Percentiles rank a stretch among this genome's conserved stretches.
phyloP scores from a whole-genome alignment of 2,888 invertebrate species.

The Sepioteuthis lessoniana region DNA sequence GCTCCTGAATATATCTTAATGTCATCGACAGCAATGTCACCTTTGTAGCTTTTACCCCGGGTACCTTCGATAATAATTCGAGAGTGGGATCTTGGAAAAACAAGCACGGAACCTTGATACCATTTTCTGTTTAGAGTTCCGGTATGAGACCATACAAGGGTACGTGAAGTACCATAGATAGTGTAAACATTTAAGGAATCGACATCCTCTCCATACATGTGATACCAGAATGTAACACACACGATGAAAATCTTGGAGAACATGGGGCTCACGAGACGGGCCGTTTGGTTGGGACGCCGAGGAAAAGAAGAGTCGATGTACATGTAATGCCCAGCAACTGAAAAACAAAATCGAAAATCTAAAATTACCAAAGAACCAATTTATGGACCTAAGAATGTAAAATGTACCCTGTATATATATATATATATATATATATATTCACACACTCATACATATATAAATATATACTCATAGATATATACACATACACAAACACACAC shows the following conservation, averaged over 20 bases:
- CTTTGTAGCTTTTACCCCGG: conserved; percentile 65
- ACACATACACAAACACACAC: too few species aligned
- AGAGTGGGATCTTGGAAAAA: conserved; percentile 54
- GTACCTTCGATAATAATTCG: conserved; percentile 70
- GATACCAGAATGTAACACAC: conserved; percentile 70
- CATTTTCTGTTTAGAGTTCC: conserved; percentile 67
- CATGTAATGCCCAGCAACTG: conserved; percentile 61
- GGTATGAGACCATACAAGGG: conserved; percentile 63
- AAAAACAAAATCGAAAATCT: neutral
- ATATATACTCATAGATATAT: too few species aligned
- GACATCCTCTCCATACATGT: conserved; percentile 71
- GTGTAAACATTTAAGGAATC: conserved; percentile 65
- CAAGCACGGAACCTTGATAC: conserved; percentile 57
- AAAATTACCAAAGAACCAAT: neutral
- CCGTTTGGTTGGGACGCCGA: conserved; percentile 60
- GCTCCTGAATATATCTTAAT: conserved; percentile 59
- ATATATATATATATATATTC: too few species aligned
- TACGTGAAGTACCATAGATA: conserved; percentile 53
- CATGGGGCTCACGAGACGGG: conserved; percentile 58
- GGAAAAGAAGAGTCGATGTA: conserved; percentile 67
- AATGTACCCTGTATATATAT: too few species aligned
- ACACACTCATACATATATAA: too few species aligned
- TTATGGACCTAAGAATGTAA: too few species aligned
- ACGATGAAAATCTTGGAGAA: conserved; percentile 54
- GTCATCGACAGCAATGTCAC: conserved; percentile 71